Conservation (phyloP, 2,888 invertebrate genomes). For the Lumbricus terrestris region DNA sequence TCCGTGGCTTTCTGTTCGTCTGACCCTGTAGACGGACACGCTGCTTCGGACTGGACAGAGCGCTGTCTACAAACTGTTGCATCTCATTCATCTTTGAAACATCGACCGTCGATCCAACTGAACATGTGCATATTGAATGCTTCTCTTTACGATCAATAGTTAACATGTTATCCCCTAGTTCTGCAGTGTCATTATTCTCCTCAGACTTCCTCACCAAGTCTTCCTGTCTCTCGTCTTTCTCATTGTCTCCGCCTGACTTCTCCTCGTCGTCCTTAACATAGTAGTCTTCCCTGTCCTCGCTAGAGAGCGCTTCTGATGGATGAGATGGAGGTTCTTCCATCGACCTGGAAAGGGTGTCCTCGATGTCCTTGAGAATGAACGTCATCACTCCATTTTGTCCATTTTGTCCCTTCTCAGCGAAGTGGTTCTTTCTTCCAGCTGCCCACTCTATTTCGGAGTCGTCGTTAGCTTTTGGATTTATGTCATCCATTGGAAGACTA, state of each 20-base stretch:
- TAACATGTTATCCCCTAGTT: too few relatives aligned
- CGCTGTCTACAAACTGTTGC: neutral
- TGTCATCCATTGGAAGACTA: neutral
- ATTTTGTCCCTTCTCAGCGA: too few relatives aligned
- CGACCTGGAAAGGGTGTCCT: too few relatives aligned
- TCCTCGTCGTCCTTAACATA: neutral
- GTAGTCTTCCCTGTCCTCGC: neutral
- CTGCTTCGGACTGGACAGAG: neutral
- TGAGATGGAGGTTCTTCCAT: too few relatives aligned
- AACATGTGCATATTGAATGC: neutral
- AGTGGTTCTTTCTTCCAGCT: neutral
- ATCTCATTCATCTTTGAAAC: neutral
- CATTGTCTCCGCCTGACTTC: neutral
- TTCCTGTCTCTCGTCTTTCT: neutral
- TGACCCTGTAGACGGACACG: neutral
- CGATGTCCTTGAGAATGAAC: too few relatives aligned
- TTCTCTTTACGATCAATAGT: neutral
- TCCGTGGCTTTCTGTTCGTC: conserved; percentile 23
- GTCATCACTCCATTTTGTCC: neutral
- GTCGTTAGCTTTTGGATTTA: neutral
- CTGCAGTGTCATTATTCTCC: neutral
- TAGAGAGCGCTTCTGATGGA: neutral
- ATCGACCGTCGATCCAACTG: neutral
- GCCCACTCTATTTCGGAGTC: neutral
- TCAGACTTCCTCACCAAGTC: neutral